Conservation (phyloP, 2,888 invertebrate genomes). For the Tetropium fuscum region DNA sequence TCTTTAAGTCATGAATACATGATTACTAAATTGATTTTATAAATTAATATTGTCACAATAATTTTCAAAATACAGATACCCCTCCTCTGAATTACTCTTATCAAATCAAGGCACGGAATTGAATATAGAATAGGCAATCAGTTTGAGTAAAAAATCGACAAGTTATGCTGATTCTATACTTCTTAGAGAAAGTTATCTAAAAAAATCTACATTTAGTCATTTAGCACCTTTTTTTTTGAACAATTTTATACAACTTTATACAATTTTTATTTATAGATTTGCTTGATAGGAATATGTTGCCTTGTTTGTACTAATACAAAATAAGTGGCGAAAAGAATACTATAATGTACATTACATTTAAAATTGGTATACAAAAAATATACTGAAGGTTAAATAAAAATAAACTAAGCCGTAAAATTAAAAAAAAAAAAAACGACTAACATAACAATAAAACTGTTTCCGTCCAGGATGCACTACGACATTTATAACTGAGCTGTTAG, state of each 20-base stretch:
- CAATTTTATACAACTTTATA: conserved; percentile 21
- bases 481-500: conserved; percentile 33
- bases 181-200: background rate
- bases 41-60: conserved; percentile 24
- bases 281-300: background rate
- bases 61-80: background rate
- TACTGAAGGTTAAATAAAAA: conserved; percentile 23
- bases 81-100: background rate
- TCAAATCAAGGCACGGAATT: conserved; percentile 24
- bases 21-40: no score
- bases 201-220: conserved; percentile 11
- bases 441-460: conserved; percentile 34
- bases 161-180: no score
- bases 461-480: conserved; percentile 44
- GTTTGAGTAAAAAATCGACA: no score
- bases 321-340: conserved; percentile 9
- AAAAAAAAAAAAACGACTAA: conserved; percentile 31
- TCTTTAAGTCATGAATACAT: conserved; percentile 18
- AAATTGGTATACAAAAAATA: conserved; percentile 22
- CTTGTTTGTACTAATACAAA: conserved; percentile 6
- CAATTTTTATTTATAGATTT: conserved; percentile 15
- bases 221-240: conserved; percentile 27
- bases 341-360: conserved; percentile 26
- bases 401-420: conserved; percentile 28
- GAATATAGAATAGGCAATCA: conserved; percentile 12